These are phyloP conservation scores for Pimephales promelas DNA, from an alignment of 2,113 vertebrate species.

Conservation along the genomic window DNA sequence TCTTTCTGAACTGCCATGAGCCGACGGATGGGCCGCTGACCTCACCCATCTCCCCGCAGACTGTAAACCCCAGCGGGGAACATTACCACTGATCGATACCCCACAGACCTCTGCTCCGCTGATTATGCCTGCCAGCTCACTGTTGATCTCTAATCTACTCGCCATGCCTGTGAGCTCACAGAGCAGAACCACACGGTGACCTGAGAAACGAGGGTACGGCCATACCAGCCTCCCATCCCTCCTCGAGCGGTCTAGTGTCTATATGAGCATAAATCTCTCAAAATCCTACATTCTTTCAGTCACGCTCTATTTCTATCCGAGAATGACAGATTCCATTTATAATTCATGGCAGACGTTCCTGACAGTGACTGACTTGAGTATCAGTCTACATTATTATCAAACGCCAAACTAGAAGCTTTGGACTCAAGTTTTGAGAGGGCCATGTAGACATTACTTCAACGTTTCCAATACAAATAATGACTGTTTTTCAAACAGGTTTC, in stretches of 20 bases:
- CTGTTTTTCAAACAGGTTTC: background rate
- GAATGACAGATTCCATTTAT: slow-evolving; percentile 15
- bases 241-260: background rate
- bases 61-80: slow-evolving; percentile 24
- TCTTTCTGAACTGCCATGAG: background rate
- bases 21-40: background rate
- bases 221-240: background rate
- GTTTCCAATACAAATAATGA: background rate
- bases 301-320: background rate
- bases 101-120: slow-evolving; percentile 20
- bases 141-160: slow-evolving; percentile 33
- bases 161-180: slow-evolving; percentile 27
- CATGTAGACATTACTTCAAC: background rate
- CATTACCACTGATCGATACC: slow-evolving; percentile 27
- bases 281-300: background rate
- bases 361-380: background rate
- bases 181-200: background rate
- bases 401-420: background rate
- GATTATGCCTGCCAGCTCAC: slow-evolving; percentile 43
- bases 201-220: slow-evolving; percentile 30
- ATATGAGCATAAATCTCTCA: background rate
- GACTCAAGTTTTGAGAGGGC: background rate
- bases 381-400: slow-evolving; percentile 1
- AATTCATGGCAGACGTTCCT: background rate
- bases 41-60: slow-evolving; percentile 19